Percentiles rank a stretch among this genome's conserved stretches.
Conservation (phyloP, 1,140 invertebrate genomes). For the Campoletis sonorensis region DNA sequence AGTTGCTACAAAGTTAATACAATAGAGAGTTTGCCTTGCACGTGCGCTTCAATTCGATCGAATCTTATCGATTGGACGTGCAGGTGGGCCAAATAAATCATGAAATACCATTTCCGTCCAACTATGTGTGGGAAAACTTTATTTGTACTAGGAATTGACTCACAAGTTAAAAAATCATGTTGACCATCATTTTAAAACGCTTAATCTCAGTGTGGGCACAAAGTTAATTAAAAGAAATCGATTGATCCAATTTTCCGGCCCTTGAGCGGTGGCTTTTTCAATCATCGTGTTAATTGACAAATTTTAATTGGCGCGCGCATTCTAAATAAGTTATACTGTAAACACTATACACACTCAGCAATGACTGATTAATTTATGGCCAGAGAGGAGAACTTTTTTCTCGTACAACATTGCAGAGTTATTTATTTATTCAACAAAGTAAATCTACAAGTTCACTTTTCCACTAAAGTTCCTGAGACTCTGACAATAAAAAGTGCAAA, state of each 20-base stretch:
- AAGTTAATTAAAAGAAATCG: not conserved
- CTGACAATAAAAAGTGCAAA: too few relatives aligned
- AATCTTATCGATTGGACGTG: slow-evolving; percentile 28
- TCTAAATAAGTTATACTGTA: too few relatives aligned
- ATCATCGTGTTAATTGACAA: too few relatives aligned
- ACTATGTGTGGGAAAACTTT: not conserved
- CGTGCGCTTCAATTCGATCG: not conserved
- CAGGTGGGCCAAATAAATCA: slow-evolving; percentile 54
- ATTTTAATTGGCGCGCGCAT: too few relatives aligned
- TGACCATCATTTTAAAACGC: not conserved
- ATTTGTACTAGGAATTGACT: not conserved
- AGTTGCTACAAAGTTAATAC: slow-evolving; percentile 5
- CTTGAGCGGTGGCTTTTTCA: not conserved
- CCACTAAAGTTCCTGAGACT: too few relatives aligned
- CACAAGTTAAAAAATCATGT: not conserved
- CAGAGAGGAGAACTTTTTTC: too few relatives aligned
- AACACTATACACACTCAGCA: too few relatives aligned
- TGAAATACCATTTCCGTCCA: slow-evolving; percentile 36
- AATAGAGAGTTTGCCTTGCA: not conserved
- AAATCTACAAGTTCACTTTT: too few relatives aligned
- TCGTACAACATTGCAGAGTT: too few relatives aligned
- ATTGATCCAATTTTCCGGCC: not conserved
- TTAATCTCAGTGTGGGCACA: not conserved
- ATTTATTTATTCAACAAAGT: too few relatives aligned
- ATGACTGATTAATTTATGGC: too few relatives aligned